phyloP scores from a whole-genome alignment of 2,888 invertebrate species.

The Leptodirus hochenwartii region DNA sequence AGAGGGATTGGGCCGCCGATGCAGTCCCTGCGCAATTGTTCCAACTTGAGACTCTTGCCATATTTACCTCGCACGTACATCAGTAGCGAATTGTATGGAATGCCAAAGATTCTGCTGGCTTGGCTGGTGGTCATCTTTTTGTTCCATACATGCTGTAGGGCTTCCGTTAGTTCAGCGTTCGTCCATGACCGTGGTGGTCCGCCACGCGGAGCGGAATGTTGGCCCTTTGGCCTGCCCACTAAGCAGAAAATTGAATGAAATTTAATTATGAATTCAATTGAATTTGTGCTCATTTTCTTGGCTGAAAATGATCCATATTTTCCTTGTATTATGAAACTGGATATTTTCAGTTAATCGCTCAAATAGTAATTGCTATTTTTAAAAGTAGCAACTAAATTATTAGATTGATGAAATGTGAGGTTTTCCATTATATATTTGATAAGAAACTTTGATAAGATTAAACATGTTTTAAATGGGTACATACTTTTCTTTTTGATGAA shows the following conservation, averaged over 20 bases:
- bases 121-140: constrained; percentile 89
- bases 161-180: constrained; percentile 78
- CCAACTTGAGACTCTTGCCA: constrained; percentile 79
- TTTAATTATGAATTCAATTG: no score
- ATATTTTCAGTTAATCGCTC: no score
- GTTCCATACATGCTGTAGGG: constrained; percentile 86
- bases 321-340: no score
- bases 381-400: not conserved
- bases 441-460: no score
- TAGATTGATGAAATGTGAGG: constrained; percentile 1
- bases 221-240: constrained; percentile 74
- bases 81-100: constrained; percentile 80
- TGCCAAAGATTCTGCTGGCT: constrained; percentile 77
- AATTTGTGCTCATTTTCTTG: no score
- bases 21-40: constrained; percentile 75
- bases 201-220: constrained; percentile 78
- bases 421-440: not conserved
- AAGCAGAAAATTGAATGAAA: constrained; percentile 19
- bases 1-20: constrained; percentile 54
- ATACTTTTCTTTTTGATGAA: constrained; percentile 66
- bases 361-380: not conserved
- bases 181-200: constrained; percentile 87
- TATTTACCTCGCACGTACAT: constrained; percentile 89
- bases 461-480: constrained; percentile 21
- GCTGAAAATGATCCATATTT: no score